phyloP scores from a whole-genome alignment of 2,888 invertebrate genomes.

The Eulithis testata region DNA sequence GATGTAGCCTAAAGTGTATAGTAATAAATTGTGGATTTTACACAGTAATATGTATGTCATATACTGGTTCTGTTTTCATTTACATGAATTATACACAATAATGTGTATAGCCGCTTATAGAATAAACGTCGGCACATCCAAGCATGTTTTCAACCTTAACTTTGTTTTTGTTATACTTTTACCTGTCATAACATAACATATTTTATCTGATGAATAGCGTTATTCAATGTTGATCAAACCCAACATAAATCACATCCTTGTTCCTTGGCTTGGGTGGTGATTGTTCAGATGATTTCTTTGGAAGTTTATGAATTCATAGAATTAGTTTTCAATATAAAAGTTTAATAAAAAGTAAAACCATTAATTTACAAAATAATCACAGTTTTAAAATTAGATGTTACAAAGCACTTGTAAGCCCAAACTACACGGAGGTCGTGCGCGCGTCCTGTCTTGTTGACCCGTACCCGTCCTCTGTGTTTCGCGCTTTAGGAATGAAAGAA shows the following conservation, averaged over 20 bases:
- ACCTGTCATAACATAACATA: too few relatives aligned
- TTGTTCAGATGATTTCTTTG: not conserved
- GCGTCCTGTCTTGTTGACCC: too few relatives aligned
- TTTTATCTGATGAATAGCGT: too few relatives aligned
- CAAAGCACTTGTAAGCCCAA: not conserved
- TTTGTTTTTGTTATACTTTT: not conserved
- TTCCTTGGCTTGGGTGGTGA: too few relatives aligned
- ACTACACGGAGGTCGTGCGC: too few relatives aligned
- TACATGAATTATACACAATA: not conserved
- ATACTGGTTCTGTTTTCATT: not conserved
- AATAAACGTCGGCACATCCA: not conserved
- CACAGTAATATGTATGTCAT: constrained; percentile 9
- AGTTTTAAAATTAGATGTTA: constrained; percentile 48
- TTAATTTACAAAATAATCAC: constrained; percentile 58
- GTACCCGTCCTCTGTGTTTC: too few relatives aligned
- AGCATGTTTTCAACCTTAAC: not conserved
- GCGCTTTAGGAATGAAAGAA: constrained; percentile 17
- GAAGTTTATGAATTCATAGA: constrained; percentile 1
- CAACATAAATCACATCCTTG: too few relatives aligned
- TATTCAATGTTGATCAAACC: too few relatives aligned
- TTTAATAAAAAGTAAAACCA: constrained; percentile 49
- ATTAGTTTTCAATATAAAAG: constrained; percentile 42
- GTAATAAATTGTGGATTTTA: constrained; percentile 38
- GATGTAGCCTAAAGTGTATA: constrained; percentile 31
- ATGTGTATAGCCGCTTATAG: not conserved